Evolutionary conservation across 2,888 invertebrate genomes (phyloP), one percentile per base, ranked within the genome.

Genomic region (Artemia sp.): DNA sequence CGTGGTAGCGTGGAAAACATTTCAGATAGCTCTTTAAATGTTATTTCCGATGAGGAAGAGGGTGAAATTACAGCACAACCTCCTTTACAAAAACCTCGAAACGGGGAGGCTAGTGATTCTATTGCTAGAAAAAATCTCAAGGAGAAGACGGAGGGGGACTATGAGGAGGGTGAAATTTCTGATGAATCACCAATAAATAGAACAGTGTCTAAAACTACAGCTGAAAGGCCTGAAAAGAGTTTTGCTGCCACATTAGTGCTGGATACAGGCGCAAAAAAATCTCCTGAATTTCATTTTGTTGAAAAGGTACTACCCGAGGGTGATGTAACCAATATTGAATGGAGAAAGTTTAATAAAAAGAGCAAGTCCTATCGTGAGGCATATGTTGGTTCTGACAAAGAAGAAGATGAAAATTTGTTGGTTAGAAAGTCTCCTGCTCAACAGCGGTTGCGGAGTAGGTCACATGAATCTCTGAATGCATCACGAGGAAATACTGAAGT

Each of bases 11-110:
- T 58, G 8, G 64, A 58, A 24, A 58, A 58, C 24, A 58, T 58
- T 9, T 58, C 64, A 58, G 64, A 58, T 10, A 58, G 64, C 64
- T 58, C 64, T 19, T 24, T 58, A 8, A 58, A 58, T 24, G 14
- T 58, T 24, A 58, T 58, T 24, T 58, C 75, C 73, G 70, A 77
- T 75, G 71, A 83, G 81, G 74, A 80, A 80, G 70, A 77, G 76
- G 71, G 82, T 80, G 73, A 82, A 80, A 74, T 80, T 79, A 70
- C 79, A 79, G 70, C 78, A 78, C 52, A 79, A 79, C 38, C 38
- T 3, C 5, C 38, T 38, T 24, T 58, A 19, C 14, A 58, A 58
- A 58, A 58, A 24, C 12, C 64, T 24, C 67, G 80, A 80, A 73
- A 74, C 79, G 53, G 77, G 77, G 69, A 38, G 38, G 64, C 64